A percentile compares a stretch with the other conserved stretches of the same genome.
phyloP scores from a whole-genome alignment of 1,140 invertebrate genomes.

The Drosophila subobscura region DNA sequence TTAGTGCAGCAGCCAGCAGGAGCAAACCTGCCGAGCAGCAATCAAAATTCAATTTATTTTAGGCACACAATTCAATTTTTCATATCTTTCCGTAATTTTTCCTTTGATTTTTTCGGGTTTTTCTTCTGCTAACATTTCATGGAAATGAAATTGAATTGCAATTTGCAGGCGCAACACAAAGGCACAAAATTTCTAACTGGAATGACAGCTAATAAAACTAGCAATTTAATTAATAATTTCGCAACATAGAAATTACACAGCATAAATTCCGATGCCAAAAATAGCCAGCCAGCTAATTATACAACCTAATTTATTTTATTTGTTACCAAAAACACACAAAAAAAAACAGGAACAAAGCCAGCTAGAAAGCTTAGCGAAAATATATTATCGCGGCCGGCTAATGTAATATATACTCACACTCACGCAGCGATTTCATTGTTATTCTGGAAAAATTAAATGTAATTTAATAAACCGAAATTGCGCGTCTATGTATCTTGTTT shows the following conservation, averaged over 20 bases:
- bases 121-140: conserved; percentile 16
- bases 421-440: conserved; percentile 15
- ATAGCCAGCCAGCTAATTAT: conserved; percentile 60
- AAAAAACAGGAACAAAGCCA: conserved; percentile 8
- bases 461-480: conserved; percentile 63
- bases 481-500: conserved; percentile 38
- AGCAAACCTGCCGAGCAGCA: conserved; percentile 43
- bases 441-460: conserved; percentile 56
- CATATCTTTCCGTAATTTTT: conserved; percentile 38
- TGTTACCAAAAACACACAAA: conserved; percentile 29
- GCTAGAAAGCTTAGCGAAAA: background rate
- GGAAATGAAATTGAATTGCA: conserved; percentile 49
- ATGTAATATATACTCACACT: conserved; percentile 28
- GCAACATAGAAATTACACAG: conserved; percentile 29
- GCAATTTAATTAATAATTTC: conserved; percentile 51
- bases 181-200: conserved; percentile 35
- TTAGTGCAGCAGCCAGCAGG: conserved; percentile 52
- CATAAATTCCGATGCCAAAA: conserved; percentile 34
- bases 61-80: conserved; percentile 62
- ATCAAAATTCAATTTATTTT: conserved; percentile 75
- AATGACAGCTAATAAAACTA: conserved; percentile 51
- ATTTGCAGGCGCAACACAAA: conserved; percentile 40
- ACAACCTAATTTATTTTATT: conserved; percentile 64
- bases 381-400: conserved; percentile 11
- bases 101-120: conserved; percentile 21